Evolutionary conservation across 92 coral and sea anemone genomes (phyloP), one percentile per base, ranked within the genome.

Genomic region (Epizoanthus illoricatus): DNA sequence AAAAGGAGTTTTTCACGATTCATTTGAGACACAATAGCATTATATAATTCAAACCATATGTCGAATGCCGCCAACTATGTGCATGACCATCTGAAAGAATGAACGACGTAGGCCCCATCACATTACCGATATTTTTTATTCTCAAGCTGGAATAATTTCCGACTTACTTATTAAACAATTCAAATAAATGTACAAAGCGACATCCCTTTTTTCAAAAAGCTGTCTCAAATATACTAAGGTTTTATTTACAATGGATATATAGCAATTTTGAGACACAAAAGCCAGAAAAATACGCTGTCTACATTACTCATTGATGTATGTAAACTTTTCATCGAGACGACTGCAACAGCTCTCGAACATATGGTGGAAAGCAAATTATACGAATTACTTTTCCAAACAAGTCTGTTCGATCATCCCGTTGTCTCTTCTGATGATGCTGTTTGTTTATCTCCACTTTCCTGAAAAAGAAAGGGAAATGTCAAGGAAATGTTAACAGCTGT

Each of bases 221-320:
- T 16, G 36, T 66, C 40, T 33, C 1, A 39, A 67, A 39, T 67
- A 15, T 15, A 67, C 55, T 49, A 7, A 67, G 20, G 72, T 67
- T 13, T 36, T 67, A 67, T 67, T 67, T 67, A 67, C 72, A 67
- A 20, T n/a, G 72, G 72, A 39, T 6, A n/a, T n/a, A n/a, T n/a
- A 65, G 0, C 18, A 5, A 23, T 67, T 36, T n/a, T 67, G 42
- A 33, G 47, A 67, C 18, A 67, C 10, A 39, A n/a, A 13, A 13
- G 72, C 72, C 19, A 39, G 49, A 7, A 67, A 39, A 67, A 65
- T 15, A 65, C 1, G 36, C 39, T 23, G 28, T 65, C 6, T 21
- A 1, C 16, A 10, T 65, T 15, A 28, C 17, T 65, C 43, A 65
- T 24, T 65, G 55, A 65, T 24, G 1, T 13, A 65, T 65, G 18